Percentiles rank a stretch among this genome's conserved stretches.
phyloP scores from a whole-genome alignment of 2,113 vertebrate genomes.

The Platysteira castanea region DNA sequence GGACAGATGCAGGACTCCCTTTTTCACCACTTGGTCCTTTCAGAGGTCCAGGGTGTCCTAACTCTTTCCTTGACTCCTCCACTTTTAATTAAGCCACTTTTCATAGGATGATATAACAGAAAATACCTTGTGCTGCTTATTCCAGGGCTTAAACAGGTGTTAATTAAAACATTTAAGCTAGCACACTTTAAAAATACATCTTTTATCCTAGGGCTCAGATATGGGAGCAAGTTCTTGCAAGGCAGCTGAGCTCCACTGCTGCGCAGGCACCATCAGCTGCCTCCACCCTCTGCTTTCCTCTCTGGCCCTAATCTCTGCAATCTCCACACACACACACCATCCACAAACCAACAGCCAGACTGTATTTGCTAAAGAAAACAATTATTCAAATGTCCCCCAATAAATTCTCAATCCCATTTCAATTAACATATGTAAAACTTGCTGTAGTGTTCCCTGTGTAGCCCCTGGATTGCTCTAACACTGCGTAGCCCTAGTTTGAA shows the following conservation, averaged over 20 bases:
- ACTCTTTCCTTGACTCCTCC: not conserved
- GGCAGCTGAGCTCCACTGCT: not conserved
- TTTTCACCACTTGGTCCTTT: not conserved
- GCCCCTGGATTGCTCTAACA: not conserved
- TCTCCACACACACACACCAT: not conserved
- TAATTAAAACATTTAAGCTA: conserved; percentile 33
- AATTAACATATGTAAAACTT: not conserved
- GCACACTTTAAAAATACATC: not conserved
- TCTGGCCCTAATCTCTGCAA: not conserved
- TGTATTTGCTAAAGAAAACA: not conserved
- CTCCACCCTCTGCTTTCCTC: not conserved
- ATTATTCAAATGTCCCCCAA: not conserved
- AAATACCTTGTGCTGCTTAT: not conserved
- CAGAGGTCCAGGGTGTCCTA: not conserved
- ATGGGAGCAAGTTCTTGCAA: not conserved
- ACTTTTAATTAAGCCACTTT: not conserved
- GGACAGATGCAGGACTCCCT: not conserved
- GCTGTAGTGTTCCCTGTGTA: not conserved
- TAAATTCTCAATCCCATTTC: conserved; percentile 5
- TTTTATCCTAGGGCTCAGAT: conserved; percentile 28
- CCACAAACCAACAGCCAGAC: not conserved
- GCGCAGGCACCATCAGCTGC: not conserved
- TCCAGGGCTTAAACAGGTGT: not conserved
- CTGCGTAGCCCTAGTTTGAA: not conserved
- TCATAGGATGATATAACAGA: not conserved